Evolutionary conservation across 2,797 vertebrate genomes (phyloP).

Genomic region (Eleutherodactylus coqui): DNA sequence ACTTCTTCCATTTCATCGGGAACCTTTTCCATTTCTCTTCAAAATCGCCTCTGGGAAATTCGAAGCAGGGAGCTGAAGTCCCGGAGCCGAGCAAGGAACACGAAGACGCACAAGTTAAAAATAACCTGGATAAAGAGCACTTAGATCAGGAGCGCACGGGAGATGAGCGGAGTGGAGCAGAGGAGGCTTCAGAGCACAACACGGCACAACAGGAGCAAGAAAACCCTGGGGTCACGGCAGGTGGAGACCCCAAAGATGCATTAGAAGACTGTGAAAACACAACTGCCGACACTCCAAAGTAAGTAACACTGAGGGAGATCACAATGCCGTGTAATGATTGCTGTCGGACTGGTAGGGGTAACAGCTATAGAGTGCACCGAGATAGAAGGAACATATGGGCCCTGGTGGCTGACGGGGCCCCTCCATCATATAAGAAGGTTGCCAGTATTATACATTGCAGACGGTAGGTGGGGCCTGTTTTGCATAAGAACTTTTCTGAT

Average conservation of each 20-base stretch:
- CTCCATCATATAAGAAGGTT: no score
- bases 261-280: constrained; percentile 42
- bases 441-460: no score
- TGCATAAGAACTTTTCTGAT: no score
- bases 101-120: constrained; percentile 65
- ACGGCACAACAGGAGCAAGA: constrained; percentile 52
- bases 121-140: constrained; percentile 54
- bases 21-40: constrained; percentile 79
- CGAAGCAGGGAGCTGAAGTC: constrained; percentile 69
- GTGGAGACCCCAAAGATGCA: constrained; percentile 57
- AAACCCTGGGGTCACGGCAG: constrained; percentile 57
- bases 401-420: no score
- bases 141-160: background rate
- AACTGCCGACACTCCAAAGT: background rate
- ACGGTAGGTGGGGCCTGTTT: no score
- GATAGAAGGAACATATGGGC: no score
- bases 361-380: background rate
- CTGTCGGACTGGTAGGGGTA: background rate
- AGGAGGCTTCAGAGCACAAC: constrained; percentile 30
- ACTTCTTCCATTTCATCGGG: constrained; percentile 80
- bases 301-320: background rate
- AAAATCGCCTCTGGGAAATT: constrained; percentile 72
- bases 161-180: constrained; percentile 55
- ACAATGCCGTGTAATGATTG: no score
- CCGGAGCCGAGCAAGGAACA: constrained; percentile 68